These are phyloP conservation scores for Hydrolagus affinis DNA, from an alignment of 2,113 vertebrate species.

Conservation along the genomic window DNA sequence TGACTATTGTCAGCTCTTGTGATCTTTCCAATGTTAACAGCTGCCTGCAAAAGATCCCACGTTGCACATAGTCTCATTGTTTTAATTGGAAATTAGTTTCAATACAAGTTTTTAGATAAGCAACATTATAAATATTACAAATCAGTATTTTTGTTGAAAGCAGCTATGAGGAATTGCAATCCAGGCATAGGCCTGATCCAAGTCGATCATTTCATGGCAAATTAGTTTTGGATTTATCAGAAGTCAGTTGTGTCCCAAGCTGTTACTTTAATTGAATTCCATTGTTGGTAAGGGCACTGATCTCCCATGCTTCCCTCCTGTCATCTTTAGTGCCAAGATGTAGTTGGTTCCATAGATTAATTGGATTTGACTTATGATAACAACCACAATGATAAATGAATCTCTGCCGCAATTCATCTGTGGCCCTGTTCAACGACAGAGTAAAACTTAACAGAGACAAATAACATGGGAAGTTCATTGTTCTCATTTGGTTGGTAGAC, in stretches of 20 bases:
- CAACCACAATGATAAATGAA: conserved; percentile 21
- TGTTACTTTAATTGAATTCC: conserved; percentile 13
- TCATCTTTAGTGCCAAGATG: conserved; percentile 10
- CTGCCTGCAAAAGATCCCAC: not conserved
- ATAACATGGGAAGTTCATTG: not conserved
- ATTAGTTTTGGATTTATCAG: not conserved
- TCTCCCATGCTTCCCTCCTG: not conserved
- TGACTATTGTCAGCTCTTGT: not conserved
- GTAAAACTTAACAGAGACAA: conserved; percentile 6
- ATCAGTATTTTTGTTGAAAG: not conserved
- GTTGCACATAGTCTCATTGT: not conserved
- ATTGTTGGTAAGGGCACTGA: conserved; percentile 18
- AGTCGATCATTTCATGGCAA: not conserved
- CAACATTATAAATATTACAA: not conserved
- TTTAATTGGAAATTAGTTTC: conserved; percentile 9
- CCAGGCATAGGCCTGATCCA: not conserved
- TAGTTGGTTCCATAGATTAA: conserved; percentile 22
- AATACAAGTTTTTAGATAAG: not conserved
- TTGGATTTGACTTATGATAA: conserved; percentile 17
- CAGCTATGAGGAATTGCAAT: not conserved
- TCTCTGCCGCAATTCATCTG: conserved; percentile 16
- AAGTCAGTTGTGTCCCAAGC: conserved; percentile 6
- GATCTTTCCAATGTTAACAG: not conserved
- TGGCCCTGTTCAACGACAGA: not conserved
- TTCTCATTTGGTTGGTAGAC: not conserved